Evolutionary conservation across 2,888 invertebrate species (phyloP), one percentile per base, ranked within the genome.

Genomic region (Drosophila mettleri): DNA sequence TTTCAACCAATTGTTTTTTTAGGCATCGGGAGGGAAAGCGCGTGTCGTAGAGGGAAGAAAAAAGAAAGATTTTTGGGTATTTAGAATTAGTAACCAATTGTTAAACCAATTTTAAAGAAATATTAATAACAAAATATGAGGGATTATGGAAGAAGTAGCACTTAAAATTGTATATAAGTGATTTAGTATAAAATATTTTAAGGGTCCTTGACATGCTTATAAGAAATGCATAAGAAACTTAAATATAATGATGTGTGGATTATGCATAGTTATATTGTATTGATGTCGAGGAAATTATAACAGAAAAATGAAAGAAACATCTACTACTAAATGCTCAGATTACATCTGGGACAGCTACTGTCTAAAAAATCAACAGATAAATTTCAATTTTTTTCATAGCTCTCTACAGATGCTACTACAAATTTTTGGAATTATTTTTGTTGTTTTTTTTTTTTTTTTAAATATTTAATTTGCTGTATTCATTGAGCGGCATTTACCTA

Each of bases 401-500:
- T 65, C 58, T 66, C 76, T 76, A 74, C 48, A 20, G 36, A 36
- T 54, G 45, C 51, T 60, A 46, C 20, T 45, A 43, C 41, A 57
- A 54, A 31, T 54, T 68, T 38, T 2, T 20, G 52, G 22, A 36
- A n/a, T 70, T 51, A 59, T n/a, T 59, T 60, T 38, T 57, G 10
- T 31, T 59, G 14, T n/a, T 29, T 31, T 3, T 12, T 24, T 59
- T 34, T 69, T 66, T 43, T 18, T 51, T 58, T 43, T 55, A 49
- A 41, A 49, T 63, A 51, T 78, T 69, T 53, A 14, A 49, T 77
- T 77, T 46, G 58, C 64, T 67, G 58, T 69, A 57, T 18, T 61
- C 14, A 27, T 67, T 71, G 72, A 78, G 79, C 75, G 75, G 69
- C 90, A 92, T 91, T 92, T 92, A 92, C 92, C 92, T 92, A 92